phyloP scores from a whole-genome alignment of 2,888 invertebrate species.

The Peribatodes rhomboidaria region DNA sequence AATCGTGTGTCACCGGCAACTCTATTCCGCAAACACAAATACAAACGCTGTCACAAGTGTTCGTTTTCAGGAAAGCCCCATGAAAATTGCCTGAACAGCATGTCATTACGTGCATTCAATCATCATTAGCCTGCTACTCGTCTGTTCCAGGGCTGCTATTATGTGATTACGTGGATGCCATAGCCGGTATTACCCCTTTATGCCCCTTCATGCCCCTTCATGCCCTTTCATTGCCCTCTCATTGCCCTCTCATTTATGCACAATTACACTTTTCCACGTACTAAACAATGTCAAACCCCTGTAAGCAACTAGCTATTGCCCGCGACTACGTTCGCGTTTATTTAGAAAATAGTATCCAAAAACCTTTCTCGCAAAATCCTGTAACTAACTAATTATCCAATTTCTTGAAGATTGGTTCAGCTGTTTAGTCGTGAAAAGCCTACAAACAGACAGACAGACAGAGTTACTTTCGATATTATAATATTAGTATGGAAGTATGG shows the following conservation, averaged over 20 bases:
- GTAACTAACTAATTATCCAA: too few relatives aligned
- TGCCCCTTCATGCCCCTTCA: background rate
- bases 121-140: conserved; percentile 58
- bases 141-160: conserved; percentile 61
- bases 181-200: background rate
- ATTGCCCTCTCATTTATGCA: conserved; percentile 62
- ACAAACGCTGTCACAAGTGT: background rate
- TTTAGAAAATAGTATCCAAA: too few relatives aligned
- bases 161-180: conserved; percentile 60
- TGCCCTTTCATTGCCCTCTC: conserved; percentile 5
- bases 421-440: too few relatives aligned
- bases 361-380: too few relatives aligned
- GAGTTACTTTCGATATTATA: too few relatives aligned
- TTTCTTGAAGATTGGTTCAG: too few relatives aligned
- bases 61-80: conserved; percentile 55
- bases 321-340: too few relatives aligned
- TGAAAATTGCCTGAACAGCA: conserved; percentile 51
- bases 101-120: conserved; percentile 60
- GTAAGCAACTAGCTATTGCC: too few relatives aligned
- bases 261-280: conserved; percentile 38
- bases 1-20: too few relatives aligned
- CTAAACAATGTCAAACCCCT: conserved; percentile 47
- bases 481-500: too few relatives aligned
- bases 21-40: too few relatives aligned
- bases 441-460: too few relatives aligned